phyloP scores from a whole-genome alignment of 30 jellyfish, hydroid and myxozoan species.

The Euphysa ruthae region DNA sequence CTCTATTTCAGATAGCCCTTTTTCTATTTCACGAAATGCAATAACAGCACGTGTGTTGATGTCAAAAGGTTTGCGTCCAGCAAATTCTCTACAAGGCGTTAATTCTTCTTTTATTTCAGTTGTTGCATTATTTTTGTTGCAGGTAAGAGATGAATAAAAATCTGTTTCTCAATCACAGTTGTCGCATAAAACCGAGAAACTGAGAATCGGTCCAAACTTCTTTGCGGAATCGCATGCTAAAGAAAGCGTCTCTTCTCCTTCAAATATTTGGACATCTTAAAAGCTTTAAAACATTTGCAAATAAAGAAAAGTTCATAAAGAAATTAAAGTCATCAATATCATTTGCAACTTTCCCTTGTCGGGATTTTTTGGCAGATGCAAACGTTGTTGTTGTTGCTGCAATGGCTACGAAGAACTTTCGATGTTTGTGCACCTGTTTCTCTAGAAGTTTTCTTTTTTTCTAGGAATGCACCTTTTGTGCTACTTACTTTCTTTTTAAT shows the following conservation, averaged over 20 bases:
- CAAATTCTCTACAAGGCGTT: not conserved
- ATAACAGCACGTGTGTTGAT: not conserved
- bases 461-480: too few relatives aligned
- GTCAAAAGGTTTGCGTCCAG: not conserved
- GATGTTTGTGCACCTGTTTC: too few relatives aligned
- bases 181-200: not conserved
- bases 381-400: too few relatives aligned
- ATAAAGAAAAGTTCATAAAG: not conserved
- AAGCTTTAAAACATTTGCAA: slow-evolving; percentile 1
- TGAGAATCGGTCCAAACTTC: not conserved
- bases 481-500: too few relatives aligned
- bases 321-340: not conserved
- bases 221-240: not conserved
- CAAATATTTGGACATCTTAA: not conserved
- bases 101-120: not conserved
- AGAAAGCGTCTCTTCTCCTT: not conserved
- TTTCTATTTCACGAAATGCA: not conserved
- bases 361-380: too few relatives aligned
- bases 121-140: not conserved
- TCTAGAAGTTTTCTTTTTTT: too few relatives aligned
- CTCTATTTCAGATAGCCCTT: not conserved
- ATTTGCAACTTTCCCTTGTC: too few relatives aligned
- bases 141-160: not conserved
- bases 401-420: too few relatives aligned
- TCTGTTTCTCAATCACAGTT: not conserved